These are phyloP conservation scores for Troides aeacus DNA, from an alignment of 2,888 invertebrate genomes.

Conservation along the genomic window DNA sequence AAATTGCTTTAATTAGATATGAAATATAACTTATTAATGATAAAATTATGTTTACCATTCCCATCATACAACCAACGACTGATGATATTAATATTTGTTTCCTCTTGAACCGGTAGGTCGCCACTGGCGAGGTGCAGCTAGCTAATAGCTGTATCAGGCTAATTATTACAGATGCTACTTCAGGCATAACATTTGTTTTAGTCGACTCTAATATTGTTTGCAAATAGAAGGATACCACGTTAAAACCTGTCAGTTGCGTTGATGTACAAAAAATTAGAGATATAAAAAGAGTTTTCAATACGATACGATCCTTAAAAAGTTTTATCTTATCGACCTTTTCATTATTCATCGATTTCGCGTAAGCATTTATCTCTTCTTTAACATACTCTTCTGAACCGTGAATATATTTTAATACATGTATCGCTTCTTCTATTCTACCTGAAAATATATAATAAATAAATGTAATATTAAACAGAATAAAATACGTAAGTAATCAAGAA, in stretches of 20 bases:
- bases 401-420: conserved; percentile 45
- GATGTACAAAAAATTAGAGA: conserved; percentile 35
- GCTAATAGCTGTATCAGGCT: conserved; percentile 51
- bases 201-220: conserved; percentile 53
- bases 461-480: too few relatives aligned
- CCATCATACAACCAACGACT: not conserved
- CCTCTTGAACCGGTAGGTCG: conserved; percentile 47
- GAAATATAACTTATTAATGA: too few relatives aligned
- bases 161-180: conserved; percentile 48
- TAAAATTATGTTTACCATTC: not conserved
- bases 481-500: too few relatives aligned
- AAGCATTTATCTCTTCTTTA: conserved; percentile 50
- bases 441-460: conserved; percentile 12
- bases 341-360: conserved; percentile 33
- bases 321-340: conserved; percentile 29
- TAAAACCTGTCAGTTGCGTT: conserved; percentile 46
- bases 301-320: conserved; percentile 37
- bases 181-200: conserved; percentile 45
- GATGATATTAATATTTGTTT: conserved; percentile 40
- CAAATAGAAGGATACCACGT: conserved; percentile 49
- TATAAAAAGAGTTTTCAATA: conserved; percentile 38
- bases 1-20: too few relatives aligned
- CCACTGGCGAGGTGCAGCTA: conserved; percentile 43
- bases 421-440: conserved; percentile 48
- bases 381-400: conserved; percentile 49